Conservation (phyloP, 2,113 vertebrate genomes). For the Crotophaga sulcirostris region DNA sequence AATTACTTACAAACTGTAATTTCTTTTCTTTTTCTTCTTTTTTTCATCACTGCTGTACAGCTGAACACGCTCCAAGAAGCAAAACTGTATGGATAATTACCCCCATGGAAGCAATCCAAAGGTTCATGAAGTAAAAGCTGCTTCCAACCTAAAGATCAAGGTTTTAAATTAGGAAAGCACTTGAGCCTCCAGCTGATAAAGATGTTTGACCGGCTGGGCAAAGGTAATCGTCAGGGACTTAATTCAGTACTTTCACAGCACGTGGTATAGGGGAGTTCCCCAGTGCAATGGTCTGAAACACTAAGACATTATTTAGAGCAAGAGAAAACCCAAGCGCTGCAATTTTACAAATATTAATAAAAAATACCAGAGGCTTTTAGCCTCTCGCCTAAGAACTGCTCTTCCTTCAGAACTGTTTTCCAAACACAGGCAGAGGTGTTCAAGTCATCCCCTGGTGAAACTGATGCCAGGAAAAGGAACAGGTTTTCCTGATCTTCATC, state of each 20-base stretch:
- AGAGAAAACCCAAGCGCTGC: background rate
- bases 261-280: rapidly evolving
- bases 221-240: background rate
- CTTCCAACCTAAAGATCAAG: slow-evolving; percentile 25
- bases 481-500: background rate
- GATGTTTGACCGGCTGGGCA: background rate
- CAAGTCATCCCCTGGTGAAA: background rate
- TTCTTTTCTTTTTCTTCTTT: background rate
- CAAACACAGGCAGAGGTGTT: background rate
- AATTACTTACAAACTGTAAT: background rate
- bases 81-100: slow-evolving; percentile 2
- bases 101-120: background rate
- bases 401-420: background rate
- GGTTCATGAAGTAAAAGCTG: background rate
- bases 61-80: background rate
- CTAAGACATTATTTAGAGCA: background rate
- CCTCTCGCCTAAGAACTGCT: background rate
- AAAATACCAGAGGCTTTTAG: background rate
- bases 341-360: background rate
- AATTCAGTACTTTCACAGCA: background rate
- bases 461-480: background rate
- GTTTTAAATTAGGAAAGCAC: slow-evolving; percentile 33
- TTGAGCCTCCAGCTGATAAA: slow-evolving; percentile 7
- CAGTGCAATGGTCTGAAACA: background rate
- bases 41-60: background rate